Percentiles rank a stretch among this genome's conserved stretches.
phyloP scores from a whole-genome alignment of 1,140 invertebrate species.

The Rhyacophila brunnea region DNA sequence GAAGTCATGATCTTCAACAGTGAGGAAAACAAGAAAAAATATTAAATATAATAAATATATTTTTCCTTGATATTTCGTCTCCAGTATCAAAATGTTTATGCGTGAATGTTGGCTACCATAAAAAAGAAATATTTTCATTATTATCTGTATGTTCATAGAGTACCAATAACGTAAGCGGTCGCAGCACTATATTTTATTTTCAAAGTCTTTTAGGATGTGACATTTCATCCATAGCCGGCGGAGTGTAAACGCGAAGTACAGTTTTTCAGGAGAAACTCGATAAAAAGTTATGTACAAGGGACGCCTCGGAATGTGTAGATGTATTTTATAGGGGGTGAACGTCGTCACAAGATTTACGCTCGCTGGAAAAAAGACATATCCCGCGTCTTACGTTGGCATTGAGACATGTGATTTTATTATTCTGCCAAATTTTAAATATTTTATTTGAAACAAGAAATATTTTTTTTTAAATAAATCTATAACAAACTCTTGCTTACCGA shows the following conservation, averaged over 20 bases:
- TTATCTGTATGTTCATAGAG: no score
- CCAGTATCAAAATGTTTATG: no score
- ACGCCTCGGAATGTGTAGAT: constrained; percentile 35
- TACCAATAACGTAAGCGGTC: constrained; percentile 3
- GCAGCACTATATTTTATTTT: constrained; percentile 33
- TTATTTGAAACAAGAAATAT: no score
- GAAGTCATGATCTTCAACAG: no score
- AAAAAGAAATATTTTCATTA: no score
- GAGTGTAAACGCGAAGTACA: constrained; percentile 35
- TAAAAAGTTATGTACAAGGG: constrained; percentile 36
- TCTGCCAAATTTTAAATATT: no score
- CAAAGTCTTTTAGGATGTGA: constrained; percentile 33
- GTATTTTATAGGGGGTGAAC: constrained; percentile 33
- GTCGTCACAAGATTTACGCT: constrained; percentile 32
- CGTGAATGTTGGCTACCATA: no score
- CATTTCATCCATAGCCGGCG: constrained; percentile 33
- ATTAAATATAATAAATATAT: no score
- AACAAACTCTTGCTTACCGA: no score
- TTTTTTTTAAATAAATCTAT: no score
- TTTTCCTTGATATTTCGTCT: no score
- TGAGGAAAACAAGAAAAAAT: no score
- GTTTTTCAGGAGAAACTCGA: constrained; percentile 33
- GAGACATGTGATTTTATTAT: background rate
- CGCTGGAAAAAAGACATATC: constrained; percentile 33
- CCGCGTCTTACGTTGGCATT: constrained; percentile 10